These are phyloP conservation scores for Mesochorus sp. DNA, from an alignment of 2,888 invertebrate species.

Conservation along the genomic window DNA sequence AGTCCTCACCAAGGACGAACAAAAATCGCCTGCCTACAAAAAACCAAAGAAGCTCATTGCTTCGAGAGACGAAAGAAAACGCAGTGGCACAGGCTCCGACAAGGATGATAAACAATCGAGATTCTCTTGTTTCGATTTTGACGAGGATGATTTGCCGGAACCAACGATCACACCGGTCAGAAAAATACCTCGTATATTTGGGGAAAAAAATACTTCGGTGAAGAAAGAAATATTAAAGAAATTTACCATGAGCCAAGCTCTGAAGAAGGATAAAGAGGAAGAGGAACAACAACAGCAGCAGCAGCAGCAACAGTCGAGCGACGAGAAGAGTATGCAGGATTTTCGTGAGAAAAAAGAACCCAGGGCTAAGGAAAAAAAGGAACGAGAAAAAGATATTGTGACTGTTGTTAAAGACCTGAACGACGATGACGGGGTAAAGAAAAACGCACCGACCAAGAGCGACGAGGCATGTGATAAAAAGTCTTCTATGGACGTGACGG, in stretches of 20 bases:
- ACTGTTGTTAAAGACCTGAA: constrained; percentile 32
- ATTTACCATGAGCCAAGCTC: constrained; percentile 78
- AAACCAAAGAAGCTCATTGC: constrained; percentile 59
- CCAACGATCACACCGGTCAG: constrained; percentile 84
- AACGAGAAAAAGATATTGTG: background rate
- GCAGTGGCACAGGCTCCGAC: constrained; percentile 57
- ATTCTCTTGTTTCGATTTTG: constrained; percentile 91
- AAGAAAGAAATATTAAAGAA: constrained; percentile 81
- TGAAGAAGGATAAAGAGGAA: constrained; percentile 72
- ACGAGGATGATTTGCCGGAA: constrained; percentile 88
- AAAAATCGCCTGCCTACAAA: constrained; percentile 53
- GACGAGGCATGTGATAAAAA: constrained; percentile 11
- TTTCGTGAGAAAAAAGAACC: constrained; percentile 48
- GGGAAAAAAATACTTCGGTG: constrained; percentile 75
- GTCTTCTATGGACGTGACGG: constrained; percentile 64
- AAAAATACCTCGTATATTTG: constrained; percentile 86
- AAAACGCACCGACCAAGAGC: constrained; percentile 22
- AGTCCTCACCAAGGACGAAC: constrained; percentile 37
- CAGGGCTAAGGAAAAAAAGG: constrained; percentile 31
- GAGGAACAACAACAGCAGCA: constrained; percentile 59
- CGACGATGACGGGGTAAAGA: constrained; percentile 36
- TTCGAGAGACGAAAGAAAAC: constrained; percentile 62
- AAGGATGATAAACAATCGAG: constrained; percentile 76
- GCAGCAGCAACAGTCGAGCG: too few relatives aligned
- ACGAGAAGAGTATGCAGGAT: constrained; percentile 49